These are phyloP conservation scores for Molossus alvarezi DNA, from an alignment of 2,797 vertebrate species.

Conservation along the genomic window DNA sequence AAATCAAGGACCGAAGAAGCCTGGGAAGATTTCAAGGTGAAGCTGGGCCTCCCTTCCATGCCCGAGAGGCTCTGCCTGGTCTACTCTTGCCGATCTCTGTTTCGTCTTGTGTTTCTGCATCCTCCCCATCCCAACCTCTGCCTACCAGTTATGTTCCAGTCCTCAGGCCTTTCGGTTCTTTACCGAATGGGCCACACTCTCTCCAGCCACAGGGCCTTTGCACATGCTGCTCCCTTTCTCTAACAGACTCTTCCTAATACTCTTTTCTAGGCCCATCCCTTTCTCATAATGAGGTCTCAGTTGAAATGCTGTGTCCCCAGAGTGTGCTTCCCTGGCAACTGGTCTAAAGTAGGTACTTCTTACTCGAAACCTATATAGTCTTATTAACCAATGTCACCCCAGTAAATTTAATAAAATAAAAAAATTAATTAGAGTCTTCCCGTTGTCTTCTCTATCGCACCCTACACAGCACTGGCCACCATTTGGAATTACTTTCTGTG, in stretches of 20 bases:
- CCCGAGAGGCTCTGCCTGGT: not conserved
- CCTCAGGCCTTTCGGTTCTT: not conserved
- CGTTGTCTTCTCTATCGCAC: not conserved
- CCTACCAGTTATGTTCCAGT: not conserved
- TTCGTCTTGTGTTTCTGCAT: not conserved
- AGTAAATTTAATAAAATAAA: not conserved
- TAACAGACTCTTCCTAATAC: not conserved
- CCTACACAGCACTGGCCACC: not conserved
- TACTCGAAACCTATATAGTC: not conserved
- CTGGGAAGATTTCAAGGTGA: not conserved
- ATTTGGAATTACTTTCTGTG: not conserved
- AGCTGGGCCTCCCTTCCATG: not conserved
- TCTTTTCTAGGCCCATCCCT: not conserved
- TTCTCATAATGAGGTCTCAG: not conserved
- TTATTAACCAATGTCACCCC: not conserved
- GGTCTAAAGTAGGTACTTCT: not conserved
- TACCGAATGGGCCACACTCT: not conserved
- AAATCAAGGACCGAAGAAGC: not conserved
- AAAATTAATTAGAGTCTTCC: not conserved
- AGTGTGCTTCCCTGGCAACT: not conserved
- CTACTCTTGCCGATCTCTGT: not conserved
- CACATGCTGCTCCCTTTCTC: not conserved
- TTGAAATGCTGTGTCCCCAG: not conserved
- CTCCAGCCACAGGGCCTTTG: conserved; percentile 27
- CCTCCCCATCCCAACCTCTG: not conserved